These are phyloP conservation scores for Heliconius erato DNA, from an alignment of 2,888 invertebrate genomes.

Conservation along the genomic window DNA sequence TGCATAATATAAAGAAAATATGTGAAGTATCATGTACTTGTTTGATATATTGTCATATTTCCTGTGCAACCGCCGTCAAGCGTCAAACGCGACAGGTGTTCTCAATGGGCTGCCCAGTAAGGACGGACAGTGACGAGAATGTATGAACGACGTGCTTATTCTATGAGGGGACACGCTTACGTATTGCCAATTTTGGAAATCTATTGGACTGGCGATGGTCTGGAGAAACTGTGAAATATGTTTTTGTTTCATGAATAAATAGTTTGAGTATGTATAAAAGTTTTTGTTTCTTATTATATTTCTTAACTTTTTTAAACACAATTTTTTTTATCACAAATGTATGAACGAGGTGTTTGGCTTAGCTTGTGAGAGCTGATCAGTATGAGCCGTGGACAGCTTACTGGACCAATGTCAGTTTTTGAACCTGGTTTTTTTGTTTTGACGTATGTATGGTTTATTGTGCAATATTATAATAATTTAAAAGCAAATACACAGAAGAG, in stretches of 20 bases:
- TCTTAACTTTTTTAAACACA: too few relatives aligned
- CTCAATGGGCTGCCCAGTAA: slow-evolving; percentile 13
- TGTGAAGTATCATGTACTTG: not conserved
- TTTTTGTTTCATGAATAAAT: not conserved
- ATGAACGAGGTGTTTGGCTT: too few relatives aligned
- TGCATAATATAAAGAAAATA: not conserved
- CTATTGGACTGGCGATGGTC: not conserved
- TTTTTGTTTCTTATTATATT: too few relatives aligned
- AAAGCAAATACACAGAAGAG: too few relatives aligned
- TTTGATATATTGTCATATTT: not conserved
- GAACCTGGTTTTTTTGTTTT: too few relatives aligned
- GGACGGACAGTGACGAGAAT: slow-evolving; percentile 26
- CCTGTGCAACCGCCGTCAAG: not conserved
- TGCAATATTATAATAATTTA: too few relatives aligned
- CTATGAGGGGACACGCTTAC: slow-evolving; percentile 1
- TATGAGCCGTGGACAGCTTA: too few relatives aligned
- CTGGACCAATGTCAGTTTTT: too few relatives aligned
- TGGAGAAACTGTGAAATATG: not conserved
- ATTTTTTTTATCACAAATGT: too few relatives aligned
- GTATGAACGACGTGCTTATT: slow-evolving; percentile 20
- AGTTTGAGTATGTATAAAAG: not conserved
- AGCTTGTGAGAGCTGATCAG: too few relatives aligned
- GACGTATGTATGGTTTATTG: too few relatives aligned
- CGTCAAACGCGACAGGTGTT: slow-evolving; percentile 23
- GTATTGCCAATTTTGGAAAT: not conserved